Percentiles rank a stretch among this genome's conserved stretches.
phyloP scores from a whole-genome alignment of 2,888 invertebrate species.

The Synanthedon vespiformis region DNA sequence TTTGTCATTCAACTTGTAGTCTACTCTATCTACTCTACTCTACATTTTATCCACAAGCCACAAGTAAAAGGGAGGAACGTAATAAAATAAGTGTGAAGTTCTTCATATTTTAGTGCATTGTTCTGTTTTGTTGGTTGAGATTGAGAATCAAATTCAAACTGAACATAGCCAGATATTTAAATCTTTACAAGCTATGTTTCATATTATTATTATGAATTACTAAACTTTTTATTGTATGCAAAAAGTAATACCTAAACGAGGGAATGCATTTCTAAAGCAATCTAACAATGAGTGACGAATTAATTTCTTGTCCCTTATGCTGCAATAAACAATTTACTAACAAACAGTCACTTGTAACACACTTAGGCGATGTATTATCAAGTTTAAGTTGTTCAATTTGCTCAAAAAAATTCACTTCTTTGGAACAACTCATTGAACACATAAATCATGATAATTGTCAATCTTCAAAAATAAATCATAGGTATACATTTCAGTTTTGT shows the following conservation, averaged over 20 bases:
- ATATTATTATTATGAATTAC: no score
- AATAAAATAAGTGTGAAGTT: constrained; percentile 57
- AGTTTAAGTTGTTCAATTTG: constrained; percentile 74
- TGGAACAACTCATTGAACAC: constrained; percentile 70
- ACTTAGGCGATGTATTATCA: constrained; percentile 52
- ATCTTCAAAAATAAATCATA: background rate
- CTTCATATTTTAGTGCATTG: constrained; percentile 34
- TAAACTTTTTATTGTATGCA: no score
- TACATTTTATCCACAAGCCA: no score
- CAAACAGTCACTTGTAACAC: constrained; percentile 64
- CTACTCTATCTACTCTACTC: no score
- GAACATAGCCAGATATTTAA: constrained; percentile 25
- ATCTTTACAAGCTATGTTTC: no score
- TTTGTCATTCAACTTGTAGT: no score
- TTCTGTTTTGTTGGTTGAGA: constrained; percentile 32
- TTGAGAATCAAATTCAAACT: constrained; percentile 49
- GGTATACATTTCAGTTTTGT: background rate
- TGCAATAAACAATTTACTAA: constrained; percentile 73
- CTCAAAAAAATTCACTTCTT: constrained; percentile 52
- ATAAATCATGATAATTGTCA: constrained; percentile 51
- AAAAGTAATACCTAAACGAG: constrained; percentile 6
- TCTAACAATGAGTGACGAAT: constrained; percentile 56
- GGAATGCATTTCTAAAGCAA: constrained; percentile 13
- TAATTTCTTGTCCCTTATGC: constrained; percentile 73
- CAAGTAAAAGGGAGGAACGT: no score